These are phyloP conservation scores for Sula dactylatra DNA, from an alignment of 2,113 vertebrate genomes.

Conservation along the genomic window DNA sequence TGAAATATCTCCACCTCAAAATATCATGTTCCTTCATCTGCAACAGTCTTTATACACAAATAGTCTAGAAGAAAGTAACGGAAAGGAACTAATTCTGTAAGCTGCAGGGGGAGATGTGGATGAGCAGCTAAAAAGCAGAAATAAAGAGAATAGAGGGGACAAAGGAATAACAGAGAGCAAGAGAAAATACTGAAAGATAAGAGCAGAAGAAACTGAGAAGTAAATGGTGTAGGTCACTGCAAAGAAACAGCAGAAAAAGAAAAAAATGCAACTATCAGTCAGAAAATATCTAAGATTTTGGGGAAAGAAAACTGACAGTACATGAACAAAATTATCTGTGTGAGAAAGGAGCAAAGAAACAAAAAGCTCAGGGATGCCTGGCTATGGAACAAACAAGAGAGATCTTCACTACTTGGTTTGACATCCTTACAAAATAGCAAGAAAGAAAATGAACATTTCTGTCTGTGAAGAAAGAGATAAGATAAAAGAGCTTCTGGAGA, in stretches of 20 bases:
- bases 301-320: neutral
- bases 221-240: neutral
- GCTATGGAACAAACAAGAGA: neutral
- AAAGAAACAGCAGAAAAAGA: neutral
- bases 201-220: neutral
- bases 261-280: neutral
- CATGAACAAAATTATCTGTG: neutral
- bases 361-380: neutral
- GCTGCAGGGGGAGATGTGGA: neutral
- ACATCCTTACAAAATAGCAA: neutral
- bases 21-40: neutral
- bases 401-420: neutral
- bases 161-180: neutral
- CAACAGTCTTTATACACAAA: accelerated
- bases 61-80: neutral
- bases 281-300: neutral
- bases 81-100: neutral
- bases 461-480: neutral
- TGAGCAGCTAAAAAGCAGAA: neutral
- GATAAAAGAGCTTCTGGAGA: neutral
- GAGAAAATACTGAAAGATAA: neutral
- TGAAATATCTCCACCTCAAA: neutral
- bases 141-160: neutral
- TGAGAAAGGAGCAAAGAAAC: neutral
- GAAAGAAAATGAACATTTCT: neutral